Evolutionary conservation across 2,888 invertebrate species (phyloP), one percentile per base, ranked within the genome.

Genomic region (Tigriopus californicus): DNA sequence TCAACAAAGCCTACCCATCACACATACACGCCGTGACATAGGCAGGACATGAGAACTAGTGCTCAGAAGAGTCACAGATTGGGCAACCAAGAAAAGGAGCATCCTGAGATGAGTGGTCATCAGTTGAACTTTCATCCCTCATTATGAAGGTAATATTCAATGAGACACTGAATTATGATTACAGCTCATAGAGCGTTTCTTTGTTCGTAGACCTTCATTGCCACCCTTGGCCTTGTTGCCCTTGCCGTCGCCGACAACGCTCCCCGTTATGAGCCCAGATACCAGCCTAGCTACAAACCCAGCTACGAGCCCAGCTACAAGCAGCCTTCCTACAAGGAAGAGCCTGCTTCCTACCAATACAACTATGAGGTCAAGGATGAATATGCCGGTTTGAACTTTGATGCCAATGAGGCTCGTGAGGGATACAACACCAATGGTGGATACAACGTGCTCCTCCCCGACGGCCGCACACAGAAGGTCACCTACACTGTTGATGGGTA

Each of bases 401-500:
- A 44, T 44, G 44, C 44, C 44, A n/a, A 44, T 15, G 44, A 44
- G 44, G 44, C n/a, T n/a, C 44, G 44, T 18, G 44, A 44, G n/a
- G 44, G 44, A 18, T 44, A 44, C 44, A n/a, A 44, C n/a, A 44
- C 44, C 44, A n/a, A 44, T 44, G 44, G 44, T 18, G 44, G 18
- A 44, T 44, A 44, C 44, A 57, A 57, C 13, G 62, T 62, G 18
- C 56, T 61, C 61, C 62, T 62, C 33, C 62, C 62, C 24, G 62
- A 62, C 59, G 62, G 62, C 40, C 62, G 62, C 57, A 60, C 60
- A 20, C 62, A 62, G 59, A 60, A 46, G 56, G 62, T 62, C 33
- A 61, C 40, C 15, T 62, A 62, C 59, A 56, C 59, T 25, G 62
- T 60, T 61, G 58, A 62, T 44, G 61, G 61, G 24, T 58, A 62